These are phyloP conservation scores for Thunnus maccoyii DNA, from an alignment of 2,113 vertebrate species.

Conservation along the genomic window DNA sequence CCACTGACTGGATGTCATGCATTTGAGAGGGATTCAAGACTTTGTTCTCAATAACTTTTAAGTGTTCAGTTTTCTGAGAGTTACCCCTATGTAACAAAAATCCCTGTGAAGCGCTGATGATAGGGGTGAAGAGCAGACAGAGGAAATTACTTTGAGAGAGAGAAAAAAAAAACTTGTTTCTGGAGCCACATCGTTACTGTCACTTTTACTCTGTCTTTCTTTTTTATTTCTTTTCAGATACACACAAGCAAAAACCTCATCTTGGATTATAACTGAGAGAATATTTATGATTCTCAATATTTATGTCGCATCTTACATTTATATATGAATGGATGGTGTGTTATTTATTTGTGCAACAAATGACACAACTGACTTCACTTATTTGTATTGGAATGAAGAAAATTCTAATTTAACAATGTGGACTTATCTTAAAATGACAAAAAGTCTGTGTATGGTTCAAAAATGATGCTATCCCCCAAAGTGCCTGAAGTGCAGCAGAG, in stretches of 20 bases:
- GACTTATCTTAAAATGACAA: neutral
- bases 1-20: constrained; percentile 72
- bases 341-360: neutral
- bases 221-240: neutral
- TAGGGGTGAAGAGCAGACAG: constrained; percentile 62
- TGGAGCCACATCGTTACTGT: constrained; percentile 9
- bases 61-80: constrained; percentile 69
- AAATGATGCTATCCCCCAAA: constrained; percentile 6
- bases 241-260: neutral
- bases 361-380: neutral
- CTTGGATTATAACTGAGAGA: too few relatives aligned
- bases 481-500: constrained; percentile 32
- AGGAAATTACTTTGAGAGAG: constrained; percentile 47
- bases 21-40: constrained; percentile 56
- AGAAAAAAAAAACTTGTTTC: constrained; percentile 34
- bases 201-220: neutral
- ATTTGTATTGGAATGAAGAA: neutral
- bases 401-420: neutral
- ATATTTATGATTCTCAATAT: neutral
- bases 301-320: neutral
- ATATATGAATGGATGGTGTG: neutral
- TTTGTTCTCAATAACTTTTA: constrained; percentile 70
- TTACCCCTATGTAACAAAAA: constrained; percentile 76
- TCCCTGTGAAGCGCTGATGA: constrained; percentile 46
- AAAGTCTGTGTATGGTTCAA: neutral